Percentiles rank a stretch among this genome's conserved stretches.
Evolutionary conservation across 2,888 invertebrate genomes (phyloP).

Genomic region (Sarcophaga variegata): DNA sequence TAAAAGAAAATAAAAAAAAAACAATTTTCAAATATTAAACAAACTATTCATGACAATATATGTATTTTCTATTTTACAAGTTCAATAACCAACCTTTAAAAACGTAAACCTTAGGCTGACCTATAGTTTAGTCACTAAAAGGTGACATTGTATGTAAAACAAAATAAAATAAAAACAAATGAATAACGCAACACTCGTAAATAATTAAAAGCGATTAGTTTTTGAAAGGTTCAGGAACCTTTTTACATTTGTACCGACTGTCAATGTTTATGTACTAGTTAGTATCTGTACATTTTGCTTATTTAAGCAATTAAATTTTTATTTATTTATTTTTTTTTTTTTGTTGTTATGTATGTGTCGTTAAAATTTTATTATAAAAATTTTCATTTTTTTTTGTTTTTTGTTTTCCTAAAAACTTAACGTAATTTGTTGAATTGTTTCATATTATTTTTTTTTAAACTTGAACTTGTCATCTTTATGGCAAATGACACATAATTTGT

Average conservation of each 20-base stretch:
- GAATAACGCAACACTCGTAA: no score
- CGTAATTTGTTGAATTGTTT: constrained; percentile 13
- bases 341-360: constrained; percentile 27
- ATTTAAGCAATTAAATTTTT: constrained; percentile 50
- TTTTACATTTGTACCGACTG: constrained; percentile 11
- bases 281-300: constrained; percentile 16
- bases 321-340: background rate
- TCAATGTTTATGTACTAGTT: constrained; percentile 14
- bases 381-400: background rate
- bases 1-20: no score
- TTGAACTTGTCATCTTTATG: constrained; percentile 65
- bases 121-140: no score
- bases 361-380: constrained; percentile 43
- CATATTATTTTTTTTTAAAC: constrained; percentile 46
- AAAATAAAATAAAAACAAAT: no score
- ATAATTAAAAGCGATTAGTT: no score
- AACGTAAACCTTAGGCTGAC: no score
- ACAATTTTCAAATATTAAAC: no score
- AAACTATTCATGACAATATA: no score
- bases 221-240: constrained; percentile 54
- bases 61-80: no score
- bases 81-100: no score
- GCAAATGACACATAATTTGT: constrained; percentile 67
- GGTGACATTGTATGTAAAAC: no score
- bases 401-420: constrained; percentile 25